Base-by-base conservation (phyloP, 2,113 vertebrate genomes). In the Burhinus oedicnemus region DNA sequence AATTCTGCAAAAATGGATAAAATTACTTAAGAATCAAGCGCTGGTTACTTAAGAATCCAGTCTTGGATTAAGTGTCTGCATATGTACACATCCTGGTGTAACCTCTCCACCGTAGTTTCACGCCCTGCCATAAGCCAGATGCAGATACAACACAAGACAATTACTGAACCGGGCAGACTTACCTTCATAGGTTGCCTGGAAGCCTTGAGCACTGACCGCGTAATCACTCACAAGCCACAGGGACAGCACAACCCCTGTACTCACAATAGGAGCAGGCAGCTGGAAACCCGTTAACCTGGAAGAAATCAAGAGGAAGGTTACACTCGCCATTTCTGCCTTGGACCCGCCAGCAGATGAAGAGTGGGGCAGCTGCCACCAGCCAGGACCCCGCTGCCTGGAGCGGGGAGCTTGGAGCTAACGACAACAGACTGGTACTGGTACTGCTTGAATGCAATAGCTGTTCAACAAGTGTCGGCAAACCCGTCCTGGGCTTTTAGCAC, bases 201-300 rank as follows among this genome's bases (percentile, higher is more conserved):
- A 99, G 96, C 99, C 99, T 97, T 99, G 99, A 38, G 99, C 99
- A 10, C 99, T 99, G 96, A 99, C 99, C 0, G 99, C 99, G 3
- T 99, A 99, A 98, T 99, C 99, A 0, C 99, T 99, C 87, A 99
- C 96, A 8, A 99, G 98, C 98, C 99, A 99, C 94, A 99, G 96
- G 62, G 99, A 99, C 86, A 99, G 98, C 83, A 98, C 98, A 26
- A 98, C 96, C 83, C 99, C 99, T 0, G 98, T 98, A 21, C 99
- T 99, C 96, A 99, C 99, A 5, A 99, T 98, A 76, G 99, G 99
- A 76, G 99, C 98, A 20, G 99, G 99, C 95, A 99, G 98, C 98
- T 99, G 99, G 98, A 99, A 99, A 78, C 99, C 99, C 2, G 99
- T 99, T 98, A 99, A 98, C 98, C 99, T 99, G 97, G 36, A 97